Evolutionary conservation across 2,113 vertebrate species (phyloP).

Genomic region (Myodes glareolus): DNA sequence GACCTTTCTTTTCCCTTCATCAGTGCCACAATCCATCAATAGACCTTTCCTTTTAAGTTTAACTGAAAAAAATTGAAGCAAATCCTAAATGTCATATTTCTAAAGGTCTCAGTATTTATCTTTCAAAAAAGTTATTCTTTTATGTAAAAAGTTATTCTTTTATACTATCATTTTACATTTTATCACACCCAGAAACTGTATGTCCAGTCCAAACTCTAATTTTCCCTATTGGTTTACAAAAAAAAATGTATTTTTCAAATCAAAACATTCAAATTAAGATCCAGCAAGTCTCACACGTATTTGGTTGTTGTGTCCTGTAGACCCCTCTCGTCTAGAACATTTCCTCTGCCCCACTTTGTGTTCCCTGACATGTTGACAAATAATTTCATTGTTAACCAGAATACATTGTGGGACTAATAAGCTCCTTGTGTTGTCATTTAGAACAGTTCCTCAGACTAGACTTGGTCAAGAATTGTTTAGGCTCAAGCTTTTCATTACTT

Average conservation of each 20-base stretch:
- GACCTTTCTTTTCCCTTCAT: background rate
- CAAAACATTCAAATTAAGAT: background rate
- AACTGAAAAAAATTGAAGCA: background rate
- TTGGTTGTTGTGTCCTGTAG: background rate
- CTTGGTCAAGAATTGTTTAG: background rate
- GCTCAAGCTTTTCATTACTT: background rate
- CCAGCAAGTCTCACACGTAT: background rate
- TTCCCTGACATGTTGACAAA: background rate
- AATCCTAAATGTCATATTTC: background rate
- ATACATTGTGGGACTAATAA: background rate
- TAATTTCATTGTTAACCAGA: background rate
- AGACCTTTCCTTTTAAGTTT: background rate
- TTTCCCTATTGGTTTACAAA: background rate
- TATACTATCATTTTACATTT: background rate
- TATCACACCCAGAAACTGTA: background rate
- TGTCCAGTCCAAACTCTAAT: background rate
- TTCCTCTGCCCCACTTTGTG: background rate
- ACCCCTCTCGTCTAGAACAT: background rate
- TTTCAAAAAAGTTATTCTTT: background rate
- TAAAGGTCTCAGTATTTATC: background rate
- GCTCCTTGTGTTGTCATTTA: background rate
- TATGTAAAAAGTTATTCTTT: background rate
- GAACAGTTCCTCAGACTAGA: background rate
- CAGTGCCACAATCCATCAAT: background rate
- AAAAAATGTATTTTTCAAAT: background rate